Evolutionary conservation across 2,888 invertebrate genomes (phyloP), one percentile per base, ranked within the genome.

Genomic region (Ophion ellenae): DNA sequence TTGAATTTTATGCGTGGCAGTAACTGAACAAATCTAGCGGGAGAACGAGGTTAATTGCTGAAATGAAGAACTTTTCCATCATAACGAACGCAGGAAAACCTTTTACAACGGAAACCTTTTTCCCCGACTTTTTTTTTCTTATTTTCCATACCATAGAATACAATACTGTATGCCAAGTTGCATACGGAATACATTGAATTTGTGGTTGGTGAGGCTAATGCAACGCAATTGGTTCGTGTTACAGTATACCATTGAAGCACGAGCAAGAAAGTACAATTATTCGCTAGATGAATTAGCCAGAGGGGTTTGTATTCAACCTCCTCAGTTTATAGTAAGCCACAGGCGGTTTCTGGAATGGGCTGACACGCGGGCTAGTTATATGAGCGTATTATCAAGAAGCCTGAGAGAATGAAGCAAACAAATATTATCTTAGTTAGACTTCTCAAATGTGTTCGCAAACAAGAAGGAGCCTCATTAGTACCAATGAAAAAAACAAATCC

Each of bases 221-320:
- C 69, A 69, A 69, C 45, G 53, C 61, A 63, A 79, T 61, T 70
- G 32, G 20, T 74, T 53, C 47, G 40, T 32, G 45, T 47, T 67
- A n/a, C 14, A 75, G 45, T 20, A 36, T 7, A 67, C 32, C 4
- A 36, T 45, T 17, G 20, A 40, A 59, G 69, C 40, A 73, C 36
- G 67, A 14, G 28, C 28, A 32, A 45, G 57, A 32, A 5, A 69
- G 67, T 75, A 61, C 75, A 81, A 81, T 81, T 75, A 74, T 53
- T 14, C 69, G 32, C 75, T 47, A 53, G 75, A 61, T 81, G 75
- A 81, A 75, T 81, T 69, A 75, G 53, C 69, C 53, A 14, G 63
- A 63, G 81, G 63, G n/a, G 59, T 61, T 81, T 67, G 61, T 61
- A 81, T 69, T 69, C 20, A 36, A 40, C 36, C 63, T 40, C 20